Conservation (phyloP, 2,888 invertebrate species). For the Meloe dianella region DNA sequence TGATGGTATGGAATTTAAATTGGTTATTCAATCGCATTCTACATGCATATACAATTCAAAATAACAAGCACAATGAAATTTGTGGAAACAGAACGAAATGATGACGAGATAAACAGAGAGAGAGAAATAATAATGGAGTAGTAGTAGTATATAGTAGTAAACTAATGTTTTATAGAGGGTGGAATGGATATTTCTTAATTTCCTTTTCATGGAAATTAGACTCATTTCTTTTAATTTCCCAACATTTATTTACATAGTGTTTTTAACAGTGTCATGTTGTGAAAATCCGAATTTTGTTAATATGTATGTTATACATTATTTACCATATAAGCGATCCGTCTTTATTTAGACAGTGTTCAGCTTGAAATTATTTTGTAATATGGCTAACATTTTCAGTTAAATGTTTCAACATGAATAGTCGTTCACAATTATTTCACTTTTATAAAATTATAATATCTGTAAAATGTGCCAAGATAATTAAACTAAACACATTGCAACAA, state of each 20-base stretch:
- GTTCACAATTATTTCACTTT: neutral
- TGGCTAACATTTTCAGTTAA: neutral
- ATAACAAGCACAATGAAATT: conserved; percentile 7
- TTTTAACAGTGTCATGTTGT: neutral
- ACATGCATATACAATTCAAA: neutral
- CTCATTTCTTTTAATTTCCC: conserved; percentile 2
- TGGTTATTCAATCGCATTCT: conserved; percentile 10
- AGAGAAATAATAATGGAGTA: neutral
- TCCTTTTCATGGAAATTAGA: conserved; percentile 7
- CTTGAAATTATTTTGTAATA: neutral
- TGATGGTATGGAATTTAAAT: conserved; percentile 12
- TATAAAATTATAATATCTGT: neutral
- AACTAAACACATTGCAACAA: neutral
- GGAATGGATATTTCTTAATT: neutral
- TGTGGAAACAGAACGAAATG: neutral
- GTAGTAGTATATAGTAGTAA: neutral
- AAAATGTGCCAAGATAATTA: neutral
- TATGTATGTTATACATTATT: neutral
- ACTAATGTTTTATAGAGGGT: neutral
- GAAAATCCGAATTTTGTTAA: neutral
- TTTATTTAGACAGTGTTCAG: neutral
- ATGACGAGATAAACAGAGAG: neutral
- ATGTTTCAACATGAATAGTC: neutral
- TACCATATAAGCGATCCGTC: neutral
- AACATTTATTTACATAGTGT: conserved; percentile 1